phyloP scores from a whole-genome alignment of 1,140 invertebrate genomes.

The Hycleus phaleratus region DNA sequence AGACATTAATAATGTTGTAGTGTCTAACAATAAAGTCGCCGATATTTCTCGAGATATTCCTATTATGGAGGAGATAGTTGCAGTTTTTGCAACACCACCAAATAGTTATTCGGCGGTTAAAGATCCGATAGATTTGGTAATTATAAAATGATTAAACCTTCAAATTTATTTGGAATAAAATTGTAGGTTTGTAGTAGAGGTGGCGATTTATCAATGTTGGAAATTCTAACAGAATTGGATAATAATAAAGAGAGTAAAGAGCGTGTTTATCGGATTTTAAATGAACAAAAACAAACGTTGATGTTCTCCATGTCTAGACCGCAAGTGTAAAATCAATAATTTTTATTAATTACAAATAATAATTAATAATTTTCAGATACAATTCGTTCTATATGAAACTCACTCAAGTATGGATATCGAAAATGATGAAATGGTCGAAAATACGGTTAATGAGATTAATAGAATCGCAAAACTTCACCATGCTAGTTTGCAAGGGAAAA shows the following conservation, averaged over 20 bases:
- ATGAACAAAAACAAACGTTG: slow-evolving; percentile 59
- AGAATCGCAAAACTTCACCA: slow-evolving; percentile 54
- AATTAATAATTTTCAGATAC: slow-evolving; percentile 44
- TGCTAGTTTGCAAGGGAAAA: slow-evolving; percentile 43
- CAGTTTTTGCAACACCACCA: slow-evolving; percentile 63
- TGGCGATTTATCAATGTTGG: slow-evolving; percentile 58
- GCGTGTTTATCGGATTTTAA: slow-evolving; percentile 51
- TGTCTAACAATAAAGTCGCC: slow-evolving; percentile 53
- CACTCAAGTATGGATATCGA: slow-evolving; percentile 60
- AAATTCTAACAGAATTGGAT: slow-evolving; percentile 57
- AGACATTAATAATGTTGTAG: slow-evolving; percentile 48
- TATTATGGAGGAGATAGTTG: slow-evolving; percentile 59
- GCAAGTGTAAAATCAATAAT: slow-evolving; percentile 42
- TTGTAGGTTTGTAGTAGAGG: slow-evolving; percentile 50
- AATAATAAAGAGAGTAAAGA: slow-evolving; percentile 50
- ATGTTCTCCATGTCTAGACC: slow-evolving; percentile 59
- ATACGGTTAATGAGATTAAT: slow-evolving; percentile 54
- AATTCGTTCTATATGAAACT: slow-evolving; percentile 61
- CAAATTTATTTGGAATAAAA: neutral
- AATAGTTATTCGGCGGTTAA: slow-evolving; percentile 67
- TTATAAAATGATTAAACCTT: neutral
- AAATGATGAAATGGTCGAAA: slow-evolving; percentile 55
- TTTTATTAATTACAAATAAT: neutral
- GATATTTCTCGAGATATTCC: slow-evolving; percentile 48
- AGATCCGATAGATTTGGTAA: slow-evolving; percentile 64